These are phyloP conservation scores for Nanorana parkeri DNA, from an alignment of 2,113 vertebrate species.

Conservation along the genomic window DNA sequence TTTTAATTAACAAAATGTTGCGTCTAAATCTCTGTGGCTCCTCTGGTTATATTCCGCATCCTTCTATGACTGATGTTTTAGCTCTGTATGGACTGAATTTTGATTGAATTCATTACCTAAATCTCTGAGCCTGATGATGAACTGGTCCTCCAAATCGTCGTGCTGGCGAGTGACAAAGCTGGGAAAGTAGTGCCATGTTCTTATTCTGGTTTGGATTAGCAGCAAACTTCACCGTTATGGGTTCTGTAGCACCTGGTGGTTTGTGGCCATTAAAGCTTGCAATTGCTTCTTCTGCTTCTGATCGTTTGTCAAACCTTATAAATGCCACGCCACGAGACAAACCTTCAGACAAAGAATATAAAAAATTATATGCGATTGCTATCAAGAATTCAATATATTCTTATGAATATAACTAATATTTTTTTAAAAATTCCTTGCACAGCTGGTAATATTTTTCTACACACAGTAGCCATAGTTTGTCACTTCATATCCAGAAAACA, in stretches of 20 bases:
- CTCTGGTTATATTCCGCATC: too few species aligned
- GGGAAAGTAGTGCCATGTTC: conserved; percentile 92
- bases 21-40: too few species aligned
- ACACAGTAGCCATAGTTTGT: too few species aligned
- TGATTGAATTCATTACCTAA: conserved; percentile 81
- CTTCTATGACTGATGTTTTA: too few species aligned
- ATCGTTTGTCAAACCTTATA: conserved; percentile 94
- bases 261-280: conserved; percentile 96
- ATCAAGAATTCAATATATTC: conserved; percentile 5
- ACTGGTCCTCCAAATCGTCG: conserved; percentile 92
- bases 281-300: conserved; percentile 95
- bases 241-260: conserved; percentile 89
- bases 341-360: conserved; percentile 77
- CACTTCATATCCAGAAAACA: too few species aligned
- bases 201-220: conserved; percentile 98
- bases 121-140: conserved; percentile 96
- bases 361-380: conserved; percentile 40
- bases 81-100: too few species aligned
- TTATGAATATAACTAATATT: background rate
- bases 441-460: too few species aligned
- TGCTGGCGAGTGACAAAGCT: conserved; percentile 93
- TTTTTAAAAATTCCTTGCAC: too few species aligned
- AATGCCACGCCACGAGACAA: conserved; percentile 94
- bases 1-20: too few species aligned
- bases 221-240: conserved; percentile 96